Evolutionary conservation across 2,888 invertebrate genomes (phyloP).

Genomic region (Tiphia femorata): DNA sequence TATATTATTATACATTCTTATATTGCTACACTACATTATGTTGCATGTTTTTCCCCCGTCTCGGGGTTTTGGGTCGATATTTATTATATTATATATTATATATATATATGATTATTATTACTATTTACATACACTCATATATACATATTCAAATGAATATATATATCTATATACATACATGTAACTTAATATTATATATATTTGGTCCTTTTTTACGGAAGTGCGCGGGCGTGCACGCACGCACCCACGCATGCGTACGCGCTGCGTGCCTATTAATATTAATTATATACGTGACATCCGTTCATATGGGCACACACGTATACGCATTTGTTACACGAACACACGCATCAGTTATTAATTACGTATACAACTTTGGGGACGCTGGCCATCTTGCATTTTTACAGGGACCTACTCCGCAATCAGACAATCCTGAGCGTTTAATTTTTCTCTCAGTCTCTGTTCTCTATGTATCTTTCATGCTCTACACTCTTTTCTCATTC

Average conservation of each 20-base stretch:
- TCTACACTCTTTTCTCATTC: constrained; percentile 27
- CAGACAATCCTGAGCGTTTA: constrained; percentile 69
- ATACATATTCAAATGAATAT: constrained; percentile 32
- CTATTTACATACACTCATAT: constrained; percentile 34
- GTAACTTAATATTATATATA: constrained; percentile 21
- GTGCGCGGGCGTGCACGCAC: constrained; percentile 45
- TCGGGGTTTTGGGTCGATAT: constrained; percentile 63
- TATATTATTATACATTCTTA: constrained; percentile 52
- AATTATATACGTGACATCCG: constrained; percentile 13
- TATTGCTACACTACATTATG: constrained; percentile 66
- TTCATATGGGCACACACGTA: constrained; percentile 13
- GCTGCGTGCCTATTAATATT: constrained; percentile 26
- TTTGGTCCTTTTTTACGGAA: constrained; percentile 24
- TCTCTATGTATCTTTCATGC: too few relatives aligned
- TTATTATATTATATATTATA: constrained; percentile 46
- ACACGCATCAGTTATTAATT: constrained; percentile 46
- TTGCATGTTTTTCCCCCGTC: constrained; percentile 66
- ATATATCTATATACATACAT: constrained; percentile 29
- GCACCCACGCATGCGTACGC: constrained; percentile 30
- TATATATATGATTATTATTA: constrained; percentile 37
- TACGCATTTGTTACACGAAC: constrained; percentile 33
- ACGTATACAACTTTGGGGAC: constrained; percentile 68
- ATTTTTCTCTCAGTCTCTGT: constrained; percentile 58
- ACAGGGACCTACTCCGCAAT: constrained; percentile 69
- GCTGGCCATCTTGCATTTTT: constrained; percentile 69